These are phyloP conservation scores for Leptonema lineaticorne DNA, from an alignment of 1,140 invertebrate species.

Conservation along the genomic window DNA sequence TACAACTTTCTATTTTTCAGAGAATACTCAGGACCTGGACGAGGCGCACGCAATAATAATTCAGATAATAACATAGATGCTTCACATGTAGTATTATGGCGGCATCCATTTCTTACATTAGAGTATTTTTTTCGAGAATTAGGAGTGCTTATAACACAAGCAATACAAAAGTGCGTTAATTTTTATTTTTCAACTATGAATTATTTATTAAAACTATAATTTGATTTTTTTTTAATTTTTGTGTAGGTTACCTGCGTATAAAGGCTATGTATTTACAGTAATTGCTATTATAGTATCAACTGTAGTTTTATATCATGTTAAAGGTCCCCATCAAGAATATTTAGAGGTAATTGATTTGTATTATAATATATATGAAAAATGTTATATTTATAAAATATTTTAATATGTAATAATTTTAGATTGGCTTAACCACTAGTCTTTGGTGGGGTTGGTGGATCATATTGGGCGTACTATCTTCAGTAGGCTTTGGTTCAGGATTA, in stretches of 20 bases:
- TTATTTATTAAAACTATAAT: not conserved
- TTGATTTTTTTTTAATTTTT: constrained; percentile 31
- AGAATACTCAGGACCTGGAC: constrained; percentile 36
- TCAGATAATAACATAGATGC: constrained; percentile 25
- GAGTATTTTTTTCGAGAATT: constrained; percentile 83
- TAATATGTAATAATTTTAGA: constrained; percentile 20
- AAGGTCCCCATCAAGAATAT: constrained; percentile 51
- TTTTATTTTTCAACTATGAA: constrained; percentile 2
- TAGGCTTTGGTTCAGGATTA: constrained; percentile 95
- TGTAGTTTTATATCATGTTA: constrained; percentile 49
- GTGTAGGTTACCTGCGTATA: constrained; percentile 54
- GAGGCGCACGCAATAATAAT: constrained; percentile 20
- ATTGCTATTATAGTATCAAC: constrained; percentile 41
- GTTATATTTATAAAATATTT: not conserved
- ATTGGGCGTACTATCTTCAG: constrained; percentile 93
- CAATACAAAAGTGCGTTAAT: constrained; percentile 47
- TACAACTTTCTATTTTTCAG: constrained; percentile 14
- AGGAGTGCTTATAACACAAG: constrained; percentile 56
- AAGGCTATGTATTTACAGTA: constrained; percentile 48
- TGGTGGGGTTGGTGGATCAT: constrained; percentile 86
- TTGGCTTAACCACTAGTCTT: constrained; percentile 30
- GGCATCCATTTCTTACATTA: constrained; percentile 77
- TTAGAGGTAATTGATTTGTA: constrained; percentile 47
- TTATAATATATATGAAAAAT: not conserved
- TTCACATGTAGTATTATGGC: constrained; percentile 80